A percentile compares a stretch with the other conserved stretches of the same genome.
phyloP scores from a whole-genome alignment of 2,888 invertebrate genomes.

The Agrotis puta region DNA sequence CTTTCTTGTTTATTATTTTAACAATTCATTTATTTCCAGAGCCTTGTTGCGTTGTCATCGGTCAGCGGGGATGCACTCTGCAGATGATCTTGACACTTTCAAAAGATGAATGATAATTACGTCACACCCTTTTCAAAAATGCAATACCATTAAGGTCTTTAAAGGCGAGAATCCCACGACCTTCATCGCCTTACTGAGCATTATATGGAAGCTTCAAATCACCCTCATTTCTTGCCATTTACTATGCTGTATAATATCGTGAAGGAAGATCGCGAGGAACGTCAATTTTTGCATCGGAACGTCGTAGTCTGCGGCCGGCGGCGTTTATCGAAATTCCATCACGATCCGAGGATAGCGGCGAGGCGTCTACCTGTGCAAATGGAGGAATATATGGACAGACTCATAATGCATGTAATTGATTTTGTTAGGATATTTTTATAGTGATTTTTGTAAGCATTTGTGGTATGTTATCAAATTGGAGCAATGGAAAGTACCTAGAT shows the following conservation, averaged over 20 bases:
- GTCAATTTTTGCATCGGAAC: constrained; percentile 75
- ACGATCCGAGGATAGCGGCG: constrained; percentile 38
- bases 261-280: constrained; percentile 59
- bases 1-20: constrained; percentile 2
- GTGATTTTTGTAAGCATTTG: background rate
- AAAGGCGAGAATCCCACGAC: constrained; percentile 8
- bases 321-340: constrained; percentile 73
- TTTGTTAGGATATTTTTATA: constrained; percentile 8
- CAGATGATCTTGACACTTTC: constrained; percentile 12
- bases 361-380: constrained; percentile 61
- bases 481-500: background rate
- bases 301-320: constrained; percentile 57
- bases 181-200: constrained; percentile 16
- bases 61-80: constrained; percentile 11
- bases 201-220: constrained; percentile 18
- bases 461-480: no score
- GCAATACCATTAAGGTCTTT: constrained; percentile 7
- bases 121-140: constrained; percentile 14
- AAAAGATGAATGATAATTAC: constrained; percentile 12
- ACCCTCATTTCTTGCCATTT: constrained; percentile 37
- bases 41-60: constrained; percentile 5
- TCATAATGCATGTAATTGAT: constrained; percentile 35
- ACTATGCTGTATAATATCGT: constrained; percentile 54
- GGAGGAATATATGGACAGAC: constrained; percentile 37
- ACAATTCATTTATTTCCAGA: constrained; percentile 13